Conservation (phyloP, 92 coral and sea anemone species). For the Palythoa caribaeorum region DNA sequence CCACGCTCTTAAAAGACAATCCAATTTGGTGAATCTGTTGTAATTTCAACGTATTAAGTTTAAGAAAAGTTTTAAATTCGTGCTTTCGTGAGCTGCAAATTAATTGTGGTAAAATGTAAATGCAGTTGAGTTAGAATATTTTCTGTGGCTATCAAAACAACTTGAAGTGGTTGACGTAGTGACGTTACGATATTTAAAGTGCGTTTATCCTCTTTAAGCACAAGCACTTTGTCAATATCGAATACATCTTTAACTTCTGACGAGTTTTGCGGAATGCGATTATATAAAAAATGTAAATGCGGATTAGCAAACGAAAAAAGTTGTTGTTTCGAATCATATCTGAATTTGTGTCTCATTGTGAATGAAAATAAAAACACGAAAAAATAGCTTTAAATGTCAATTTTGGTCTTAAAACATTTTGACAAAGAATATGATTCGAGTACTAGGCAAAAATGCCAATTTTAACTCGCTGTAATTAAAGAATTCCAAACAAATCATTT, state of each 20-base stretch:
- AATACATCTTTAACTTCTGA: not conserved
- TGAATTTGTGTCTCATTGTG: not conserved
- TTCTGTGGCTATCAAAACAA: not conserved
- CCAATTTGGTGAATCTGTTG: not conserved
- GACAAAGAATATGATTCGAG: not conserved
- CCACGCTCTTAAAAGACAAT: not conserved
- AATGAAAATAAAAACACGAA: not conserved
- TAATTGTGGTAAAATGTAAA: not conserved
- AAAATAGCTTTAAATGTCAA: not conserved
- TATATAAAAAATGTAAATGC: not conserved
- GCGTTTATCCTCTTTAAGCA: not conserved
- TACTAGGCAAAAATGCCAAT: not conserved
- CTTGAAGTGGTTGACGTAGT: not conserved
- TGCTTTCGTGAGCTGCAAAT: not conserved
- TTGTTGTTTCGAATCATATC: not conserved
- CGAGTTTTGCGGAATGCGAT: constrained; percentile 9
- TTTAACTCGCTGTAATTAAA: not conserved
- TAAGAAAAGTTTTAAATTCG: no score
- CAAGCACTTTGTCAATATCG: not conserved
- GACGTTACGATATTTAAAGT: not conserved
- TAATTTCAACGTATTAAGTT: not conserved
- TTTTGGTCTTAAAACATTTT: not conserved
- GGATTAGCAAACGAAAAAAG: not conserved
- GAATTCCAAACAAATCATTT: not conserved
- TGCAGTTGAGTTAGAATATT: not conserved